Percentiles rank a stretch among this genome's conserved stretches.
These are phyloP conservation scores for Onychostoma macrolepis DNA, from an alignment of 2,113 vertebrate species.

Conservation along the genomic window DNA sequence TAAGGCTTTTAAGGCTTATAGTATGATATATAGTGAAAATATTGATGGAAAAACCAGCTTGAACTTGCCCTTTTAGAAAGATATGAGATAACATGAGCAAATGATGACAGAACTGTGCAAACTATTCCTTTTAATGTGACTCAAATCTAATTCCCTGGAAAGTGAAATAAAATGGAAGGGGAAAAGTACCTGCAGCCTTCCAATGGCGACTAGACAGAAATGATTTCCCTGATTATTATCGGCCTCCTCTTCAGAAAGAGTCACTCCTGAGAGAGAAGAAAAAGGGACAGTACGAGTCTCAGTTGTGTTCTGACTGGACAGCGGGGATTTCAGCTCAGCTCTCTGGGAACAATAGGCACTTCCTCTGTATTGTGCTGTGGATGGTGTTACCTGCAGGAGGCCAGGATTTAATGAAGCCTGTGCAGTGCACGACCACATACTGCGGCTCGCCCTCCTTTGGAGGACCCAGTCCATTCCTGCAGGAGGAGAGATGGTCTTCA, in stretches of 20 bases:
- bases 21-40: background rate
- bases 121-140: background rate
- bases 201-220: slow-evolving; percentile 96
- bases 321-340: slow-evolving; percentile 8
- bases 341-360: slow-evolving; percentile 20
- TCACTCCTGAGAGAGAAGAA: slow-evolving; percentile 80
- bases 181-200: slow-evolving; percentile 86
- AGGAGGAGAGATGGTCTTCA: background rate
- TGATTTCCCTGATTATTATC: slow-evolving; percentile 91
- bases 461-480: slow-evolving; percentile 86
- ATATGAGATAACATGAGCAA: too few species aligned
- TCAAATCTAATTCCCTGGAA: background rate
- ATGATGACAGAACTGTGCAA: too few species aligned
- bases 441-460: slow-evolving; percentile 91
- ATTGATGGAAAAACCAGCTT: too few species aligned
- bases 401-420: slow-evolving; percentile 97
- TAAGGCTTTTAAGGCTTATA: background rate
- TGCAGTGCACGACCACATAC: slow-evolving; percentile 96
- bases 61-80: too few species aligned
- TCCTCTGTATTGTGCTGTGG: slow-evolving; percentile 13
- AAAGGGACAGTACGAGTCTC: background rate
- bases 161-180: background rate
- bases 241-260: slow-evolving; percentile 88
- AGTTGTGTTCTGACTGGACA: slow-evolving; percentile 5
- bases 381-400: slow-evolving; percentile 88